These are phyloP conservation scores for Ophioninae sp. DNA, from an alignment of 2,888 invertebrate species.

Conservation along the genomic window DNA sequence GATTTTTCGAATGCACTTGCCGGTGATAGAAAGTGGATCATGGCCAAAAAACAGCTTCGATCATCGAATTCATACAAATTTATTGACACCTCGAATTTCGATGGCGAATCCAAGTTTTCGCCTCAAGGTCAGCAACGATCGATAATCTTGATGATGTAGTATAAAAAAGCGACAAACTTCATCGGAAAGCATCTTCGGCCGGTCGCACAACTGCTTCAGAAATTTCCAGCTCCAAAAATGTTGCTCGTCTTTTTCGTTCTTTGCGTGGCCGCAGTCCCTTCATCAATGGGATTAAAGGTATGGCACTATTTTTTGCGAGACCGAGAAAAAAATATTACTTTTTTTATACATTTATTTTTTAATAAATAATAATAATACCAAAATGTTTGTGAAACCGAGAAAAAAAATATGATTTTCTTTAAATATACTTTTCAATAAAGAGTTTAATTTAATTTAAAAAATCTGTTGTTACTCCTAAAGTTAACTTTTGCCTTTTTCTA, in stretches of 20 bases:
- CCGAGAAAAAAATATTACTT: background rate
- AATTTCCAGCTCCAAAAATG: conserved; percentile 12
- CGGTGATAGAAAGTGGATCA: background rate
- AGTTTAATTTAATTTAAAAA: no score
- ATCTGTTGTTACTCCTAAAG: no score
- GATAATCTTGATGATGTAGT: background rate
- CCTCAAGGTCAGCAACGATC: conserved; percentile 4
- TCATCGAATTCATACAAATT: background rate
- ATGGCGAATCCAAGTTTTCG: background rate
- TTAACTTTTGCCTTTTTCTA: no score
- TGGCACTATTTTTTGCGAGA: background rate
- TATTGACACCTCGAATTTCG: background rate
- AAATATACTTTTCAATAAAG: no score
- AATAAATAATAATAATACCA: no score
- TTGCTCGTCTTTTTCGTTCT: conserved; percentile 2
- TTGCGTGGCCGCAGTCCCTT: conserved; percentile 12
- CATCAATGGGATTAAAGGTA: conserved; percentile 25
- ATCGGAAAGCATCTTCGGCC: background rate
- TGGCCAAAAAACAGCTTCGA: background rate
- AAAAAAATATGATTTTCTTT: no score
- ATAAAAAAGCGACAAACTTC: conserved; percentile 6
- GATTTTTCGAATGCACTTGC: background rate
- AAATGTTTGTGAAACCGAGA: no score
- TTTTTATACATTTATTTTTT: no score
- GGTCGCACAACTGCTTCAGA: background rate